phyloP scores from a whole-genome alignment of 1,140 invertebrate genomes.

The Saccostrea cuccullata region DNA sequence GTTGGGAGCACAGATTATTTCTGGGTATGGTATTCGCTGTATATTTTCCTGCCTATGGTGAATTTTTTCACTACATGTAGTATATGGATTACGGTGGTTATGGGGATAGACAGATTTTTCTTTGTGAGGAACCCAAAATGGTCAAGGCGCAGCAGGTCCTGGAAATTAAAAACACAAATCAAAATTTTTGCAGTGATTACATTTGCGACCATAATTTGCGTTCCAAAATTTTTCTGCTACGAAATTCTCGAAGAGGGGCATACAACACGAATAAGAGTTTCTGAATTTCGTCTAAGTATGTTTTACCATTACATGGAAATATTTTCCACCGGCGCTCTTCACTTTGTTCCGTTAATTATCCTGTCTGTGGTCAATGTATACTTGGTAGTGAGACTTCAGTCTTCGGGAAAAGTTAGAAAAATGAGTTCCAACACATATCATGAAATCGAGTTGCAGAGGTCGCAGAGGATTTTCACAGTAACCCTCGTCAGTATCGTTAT shows the following conservation, averaged over 20 bases:
- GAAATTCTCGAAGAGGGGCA: not conserved
- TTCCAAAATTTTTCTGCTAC: slow-evolving; percentile 60
- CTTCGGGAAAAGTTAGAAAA: too few species aligned
- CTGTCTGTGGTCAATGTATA: too few species aligned
- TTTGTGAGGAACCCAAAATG: slow-evolving; percentile 58
- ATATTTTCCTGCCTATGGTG: slow-evolving; percentile 60
- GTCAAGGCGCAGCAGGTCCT: slow-evolving; percentile 53
- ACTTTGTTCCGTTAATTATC: too few species aligned
- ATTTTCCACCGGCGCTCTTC: too few species aligned
- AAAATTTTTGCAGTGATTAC: slow-evolving; percentile 47
- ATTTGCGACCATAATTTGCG: slow-evolving; percentile 45
- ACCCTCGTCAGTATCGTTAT: too few species aligned
- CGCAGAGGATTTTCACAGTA: too few species aligned
- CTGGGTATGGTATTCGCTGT: slow-evolving; percentile 54
- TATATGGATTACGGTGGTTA: slow-evolving; percentile 62
- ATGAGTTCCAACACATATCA: too few species aligned
- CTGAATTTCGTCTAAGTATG: slow-evolving; percentile 11
- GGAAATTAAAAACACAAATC: slow-evolving; percentile 44
- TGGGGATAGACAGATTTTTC: slow-evolving; percentile 65
- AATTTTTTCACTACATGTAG: slow-evolving; percentile 63
- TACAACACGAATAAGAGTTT: not conserved
- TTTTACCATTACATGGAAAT: too few species aligned
- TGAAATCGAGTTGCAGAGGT: too few species aligned
- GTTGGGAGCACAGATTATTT: slow-evolving; percentile 36
- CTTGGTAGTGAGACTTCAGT: too few species aligned